Evolutionary conservation across 2,888 invertebrate species (phyloP).

Genomic region (Rhagium mordax): DNA sequence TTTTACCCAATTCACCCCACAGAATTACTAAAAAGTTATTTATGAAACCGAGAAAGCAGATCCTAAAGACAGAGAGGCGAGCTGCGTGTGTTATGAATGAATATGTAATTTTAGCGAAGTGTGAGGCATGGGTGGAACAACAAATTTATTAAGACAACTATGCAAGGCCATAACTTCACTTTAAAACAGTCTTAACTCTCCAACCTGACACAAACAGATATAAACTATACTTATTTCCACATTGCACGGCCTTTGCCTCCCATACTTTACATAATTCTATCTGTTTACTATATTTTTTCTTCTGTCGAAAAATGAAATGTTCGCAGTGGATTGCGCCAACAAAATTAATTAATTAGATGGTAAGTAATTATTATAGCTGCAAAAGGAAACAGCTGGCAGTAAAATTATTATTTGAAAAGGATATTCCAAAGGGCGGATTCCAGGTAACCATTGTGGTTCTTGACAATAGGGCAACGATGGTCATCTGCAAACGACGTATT

Average conservation of each 20-base stretch:
- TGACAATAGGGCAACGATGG: too few species aligned
- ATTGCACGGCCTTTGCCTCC: constrained; percentile 22
- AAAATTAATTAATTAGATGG: neutral
- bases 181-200: constrained; percentile 33
- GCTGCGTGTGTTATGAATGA: constrained; percentile 42
- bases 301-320: neutral
- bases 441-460: too few species aligned
- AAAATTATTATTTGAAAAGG: neutral
- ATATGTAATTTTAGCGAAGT: constrained; percentile 49
- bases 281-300: neutral
- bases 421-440: too few species aligned
- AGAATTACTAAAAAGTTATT: neutral
- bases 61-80: neutral
- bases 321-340: neutral
- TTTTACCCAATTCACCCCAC: neutral
- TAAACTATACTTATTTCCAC: constrained; percentile 27
- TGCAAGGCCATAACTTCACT: constrained; percentile 38
- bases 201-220: constrained; percentile 15
- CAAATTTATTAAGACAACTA: constrained; percentile 54
- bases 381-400: neutral
- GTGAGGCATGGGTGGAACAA: constrained; percentile 52
- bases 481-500: too few species aligned
- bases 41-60: neutral
- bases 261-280: constrained; percentile 22
- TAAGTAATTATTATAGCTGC: neutral